phyloP scores from a whole-genome alignment of 2,888 invertebrate species.

The Eudemis profundana region DNA sequence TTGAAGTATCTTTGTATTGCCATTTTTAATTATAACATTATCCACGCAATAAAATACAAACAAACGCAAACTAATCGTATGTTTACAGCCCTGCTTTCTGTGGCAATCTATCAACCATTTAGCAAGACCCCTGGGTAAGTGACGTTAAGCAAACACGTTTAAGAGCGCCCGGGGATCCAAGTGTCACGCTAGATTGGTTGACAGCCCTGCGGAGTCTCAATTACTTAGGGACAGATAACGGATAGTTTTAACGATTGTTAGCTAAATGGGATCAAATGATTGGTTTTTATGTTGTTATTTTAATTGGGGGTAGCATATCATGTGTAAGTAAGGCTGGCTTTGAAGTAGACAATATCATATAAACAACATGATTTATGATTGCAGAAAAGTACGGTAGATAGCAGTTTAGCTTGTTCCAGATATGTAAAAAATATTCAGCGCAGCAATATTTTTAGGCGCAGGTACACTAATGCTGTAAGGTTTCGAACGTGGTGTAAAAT shows the following conservation, averaged over 20 bases:
- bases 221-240: slow-evolving; percentile 43
- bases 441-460: no score
- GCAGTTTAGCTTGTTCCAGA: no score
- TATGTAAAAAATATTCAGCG: no score
- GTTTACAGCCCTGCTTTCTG: slow-evolving; percentile 30
- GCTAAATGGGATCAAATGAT: slow-evolving; percentile 44
- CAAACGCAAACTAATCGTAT: slow-evolving; percentile 33
- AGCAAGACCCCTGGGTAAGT: slow-evolving; percentile 9
- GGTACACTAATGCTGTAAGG: no score
- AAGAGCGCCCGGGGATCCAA: slow-evolving; percentile 29
- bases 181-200: slow-evolving; percentile 35
- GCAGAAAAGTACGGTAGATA: background rate
- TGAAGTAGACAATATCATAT: background rate
- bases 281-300: slow-evolving; percentile 44
- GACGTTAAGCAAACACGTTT: slow-evolving; percentile 13
- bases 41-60: slow-evolving; percentile 40
- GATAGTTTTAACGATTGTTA: slow-evolving; percentile 42
- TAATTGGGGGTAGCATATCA: slow-evolving; percentile 16
- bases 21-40: slow-evolving; percentile 20
- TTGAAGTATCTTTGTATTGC: background rate
- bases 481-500: no score
- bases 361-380: background rate
- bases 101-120: slow-evolving; percentile 27
- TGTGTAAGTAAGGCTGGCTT: slow-evolving; percentile 6
- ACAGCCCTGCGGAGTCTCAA: slow-evolving; percentile 35